Evolutionary conservation across 2,888 invertebrate genomes (phyloP), one percentile per base, ranked within the genome.

Genomic region (Ochropleura plecta): DNA sequence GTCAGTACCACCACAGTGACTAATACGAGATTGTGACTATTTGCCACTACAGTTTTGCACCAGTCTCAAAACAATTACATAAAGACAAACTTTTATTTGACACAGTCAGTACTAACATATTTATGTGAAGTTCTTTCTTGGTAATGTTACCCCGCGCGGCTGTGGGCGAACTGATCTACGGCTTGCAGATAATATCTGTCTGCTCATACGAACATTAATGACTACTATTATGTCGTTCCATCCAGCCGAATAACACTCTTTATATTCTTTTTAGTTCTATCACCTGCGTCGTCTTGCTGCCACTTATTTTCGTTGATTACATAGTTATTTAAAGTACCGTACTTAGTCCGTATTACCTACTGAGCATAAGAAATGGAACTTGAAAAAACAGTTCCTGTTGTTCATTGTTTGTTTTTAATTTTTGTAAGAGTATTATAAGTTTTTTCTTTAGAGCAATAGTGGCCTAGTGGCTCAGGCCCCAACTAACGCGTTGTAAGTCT

Each of bases 291-390:
- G 49, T 42, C 49, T 44, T 9, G 18, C 49, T 66, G 55, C 44
- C 55, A 44, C 40, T 44, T 66, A 62, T 57, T 51, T 60, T 14
- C 51, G 53, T 74, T 78, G 67, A 78, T 78, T 51, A 57, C 81
- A 57, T 74, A 73, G 63, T 74, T 78, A 78, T 67, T 66, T 78
- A 73, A 78, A 78, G 74, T 63, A 42, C 66, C 40, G 57, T 42
- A 67, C 57, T 73, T 63, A 51, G 55, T n/a, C 55, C 62, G n/a
- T 42, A 55, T 62, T 46, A n/a, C n/a, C n/a, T n/a, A 67, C 75
- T 64, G 57, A 51, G 67, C 46, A 57, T 67, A n/a, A 63, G 4
- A 44, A 63, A 73, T 48, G 42, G 0, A 48, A 12, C 42, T 14
- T 71, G 7, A 46, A 40, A 16, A 9, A 69, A 57, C 12, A 30